These are phyloP conservation scores for Polypedilum pembai DNA, from an alignment of 1,140 invertebrate species.

Conservation along the genomic window DNA sequence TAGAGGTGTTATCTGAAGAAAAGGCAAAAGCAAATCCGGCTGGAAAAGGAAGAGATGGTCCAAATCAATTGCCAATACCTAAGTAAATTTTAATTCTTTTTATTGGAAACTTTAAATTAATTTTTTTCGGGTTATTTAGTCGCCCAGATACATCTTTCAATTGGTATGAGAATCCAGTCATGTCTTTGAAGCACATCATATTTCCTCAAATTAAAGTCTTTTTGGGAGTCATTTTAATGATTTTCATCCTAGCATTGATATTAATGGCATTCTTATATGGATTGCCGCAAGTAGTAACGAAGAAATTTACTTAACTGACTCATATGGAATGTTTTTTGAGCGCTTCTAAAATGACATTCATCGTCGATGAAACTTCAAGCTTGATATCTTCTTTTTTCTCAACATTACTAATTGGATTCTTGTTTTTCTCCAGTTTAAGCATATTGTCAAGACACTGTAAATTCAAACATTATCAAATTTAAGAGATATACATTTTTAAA, in stretches of 20 bases:
- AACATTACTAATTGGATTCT: not conserved
- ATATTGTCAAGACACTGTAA: not conserved
- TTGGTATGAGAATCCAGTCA: conserved; percentile 53
- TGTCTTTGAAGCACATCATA: conserved; percentile 48
- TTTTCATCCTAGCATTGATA: not conserved
- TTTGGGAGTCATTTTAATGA: not conserved
- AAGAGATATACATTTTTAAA: not conserved
- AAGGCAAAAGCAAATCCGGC: conserved; percentile 54
- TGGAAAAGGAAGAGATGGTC: conserved; percentile 52
- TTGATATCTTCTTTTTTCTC: not conserved
- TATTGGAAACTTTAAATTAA: conserved; percentile 27
- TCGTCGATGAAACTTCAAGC: not conserved
- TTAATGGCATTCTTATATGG: not conserved
- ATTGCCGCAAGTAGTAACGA: not conserved
- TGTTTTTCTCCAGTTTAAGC: not conserved
- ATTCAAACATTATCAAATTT: not conserved
- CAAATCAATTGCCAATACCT: conserved; percentile 51
- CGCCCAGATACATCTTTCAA: conserved; percentile 55
- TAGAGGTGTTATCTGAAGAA: conserved; percentile 50
- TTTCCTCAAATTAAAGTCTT: conserved; percentile 45
- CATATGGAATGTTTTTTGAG: not conserved
- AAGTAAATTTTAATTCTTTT: conserved; percentile 46
- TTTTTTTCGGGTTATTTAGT: conserved; percentile 46
- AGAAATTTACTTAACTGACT: too few species aligned
- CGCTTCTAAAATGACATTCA: not conserved